Conservation (phyloP, 2,797 vertebrate genomes). For the Pantherophis alleghaniensis region DNA sequence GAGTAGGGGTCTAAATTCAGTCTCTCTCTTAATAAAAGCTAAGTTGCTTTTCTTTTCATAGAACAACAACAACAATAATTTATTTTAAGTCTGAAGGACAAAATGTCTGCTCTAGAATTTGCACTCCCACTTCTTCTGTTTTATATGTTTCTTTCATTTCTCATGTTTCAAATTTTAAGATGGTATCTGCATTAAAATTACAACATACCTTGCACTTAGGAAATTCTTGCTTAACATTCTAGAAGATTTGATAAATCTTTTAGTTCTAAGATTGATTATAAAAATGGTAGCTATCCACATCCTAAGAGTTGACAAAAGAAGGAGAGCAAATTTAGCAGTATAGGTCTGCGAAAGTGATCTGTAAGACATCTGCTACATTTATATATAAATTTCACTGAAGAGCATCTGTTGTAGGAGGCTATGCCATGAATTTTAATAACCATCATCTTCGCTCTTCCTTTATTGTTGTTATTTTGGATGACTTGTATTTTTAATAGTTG, state of each 20-base stretch:
- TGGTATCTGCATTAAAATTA: background rate
- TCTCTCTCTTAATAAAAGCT: background rate
- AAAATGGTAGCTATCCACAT: background rate
- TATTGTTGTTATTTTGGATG: background rate
- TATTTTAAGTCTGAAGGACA: background rate
- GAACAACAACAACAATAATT: background rate
- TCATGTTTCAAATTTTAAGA: background rate
- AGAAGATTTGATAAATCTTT: background rate
- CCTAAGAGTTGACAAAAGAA: background rate
- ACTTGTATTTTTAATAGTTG: background rate
- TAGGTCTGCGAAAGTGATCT: background rate
- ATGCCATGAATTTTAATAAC: background rate
- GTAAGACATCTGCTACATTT: background rate
- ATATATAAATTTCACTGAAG: background rate
- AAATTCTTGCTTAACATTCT: background rate
- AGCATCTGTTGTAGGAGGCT: background rate
- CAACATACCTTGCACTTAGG: background rate
- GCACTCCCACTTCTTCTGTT: background rate
- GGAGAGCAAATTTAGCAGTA: background rate
- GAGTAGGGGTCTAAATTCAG: constrained; percentile 52
- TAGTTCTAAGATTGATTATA: background rate
- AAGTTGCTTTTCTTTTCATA: background rate
- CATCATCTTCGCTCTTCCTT: background rate
- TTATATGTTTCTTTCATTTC: background rate
- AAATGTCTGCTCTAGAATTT: background rate